phyloP scores from a whole-genome alignment of 2,113 vertebrate species.

The Syrrhaptes paradoxus region DNA sequence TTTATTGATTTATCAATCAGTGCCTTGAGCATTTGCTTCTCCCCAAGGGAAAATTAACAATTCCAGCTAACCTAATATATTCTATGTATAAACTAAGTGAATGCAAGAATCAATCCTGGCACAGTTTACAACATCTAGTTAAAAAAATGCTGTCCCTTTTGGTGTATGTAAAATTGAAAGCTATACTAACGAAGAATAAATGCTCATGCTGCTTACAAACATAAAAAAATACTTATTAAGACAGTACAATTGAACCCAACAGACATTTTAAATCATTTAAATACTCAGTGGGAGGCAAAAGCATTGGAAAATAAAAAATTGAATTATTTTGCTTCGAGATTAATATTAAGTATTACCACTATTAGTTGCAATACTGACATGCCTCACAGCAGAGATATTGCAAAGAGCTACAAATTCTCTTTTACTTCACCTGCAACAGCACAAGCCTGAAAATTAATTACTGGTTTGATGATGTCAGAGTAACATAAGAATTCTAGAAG shows the following conservation, averaged over 20 bases:
- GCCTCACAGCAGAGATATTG: slow-evolving; percentile 46
- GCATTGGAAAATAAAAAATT: slow-evolving; percentile 63
- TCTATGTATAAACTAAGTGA: slow-evolving; percentile 73
- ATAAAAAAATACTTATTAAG: slow-evolving; percentile 73
- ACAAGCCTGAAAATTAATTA: slow-evolving; percentile 33
- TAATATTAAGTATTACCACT: slow-evolving; percentile 61
- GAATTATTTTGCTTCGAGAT: slow-evolving; percentile 67
- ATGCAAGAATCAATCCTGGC: slow-evolving; percentile 74
- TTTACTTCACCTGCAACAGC: slow-evolving; percentile 26
- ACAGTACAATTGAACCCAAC: slow-evolving; percentile 64
- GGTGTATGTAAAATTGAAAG: slow-evolving; percentile 67
- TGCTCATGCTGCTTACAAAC: slow-evolving; percentile 50
- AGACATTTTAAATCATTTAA: slow-evolving; percentile 67
- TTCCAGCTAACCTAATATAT: slow-evolving; percentile 85
- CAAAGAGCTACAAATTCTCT: slow-evolving; percentile 36
- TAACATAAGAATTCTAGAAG: not conserved
- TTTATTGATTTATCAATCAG: slow-evolving; percentile 99
- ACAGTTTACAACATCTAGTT: slow-evolving; percentile 61
- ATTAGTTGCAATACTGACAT: slow-evolving; percentile 41
- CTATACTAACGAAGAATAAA: slow-evolving; percentile 71
- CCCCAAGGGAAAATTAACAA: slow-evolving; percentile 84
- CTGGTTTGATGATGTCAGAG: slow-evolving; percentile 12
- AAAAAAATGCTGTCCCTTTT: slow-evolving; percentile 52
- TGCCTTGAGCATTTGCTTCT: slow-evolving; percentile 81
- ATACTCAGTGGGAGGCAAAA: slow-evolving; percentile 56